These are phyloP conservation scores for Cyrtonyx montezumae DNA, from an alignment of 2,113 vertebrate species.

Conservation along the genomic window DNA sequence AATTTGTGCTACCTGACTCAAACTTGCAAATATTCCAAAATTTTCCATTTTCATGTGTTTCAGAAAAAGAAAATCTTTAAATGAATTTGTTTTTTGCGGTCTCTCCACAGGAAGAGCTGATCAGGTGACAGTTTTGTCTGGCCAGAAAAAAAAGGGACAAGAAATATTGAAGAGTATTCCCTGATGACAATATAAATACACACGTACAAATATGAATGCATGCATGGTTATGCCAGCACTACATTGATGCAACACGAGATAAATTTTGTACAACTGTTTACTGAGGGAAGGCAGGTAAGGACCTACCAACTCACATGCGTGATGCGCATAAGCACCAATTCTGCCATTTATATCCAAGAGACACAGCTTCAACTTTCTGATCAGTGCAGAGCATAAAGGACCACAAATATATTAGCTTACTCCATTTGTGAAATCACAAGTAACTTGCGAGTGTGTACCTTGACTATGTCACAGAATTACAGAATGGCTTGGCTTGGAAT, in stretches of 20 bases:
- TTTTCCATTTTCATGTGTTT: not conserved
- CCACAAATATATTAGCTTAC: not conserved
- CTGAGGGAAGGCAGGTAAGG: not conserved
- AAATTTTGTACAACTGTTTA: not conserved
- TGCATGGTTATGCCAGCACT: accelerated
- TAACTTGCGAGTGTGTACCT: not conserved
- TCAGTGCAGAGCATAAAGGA: not conserved
- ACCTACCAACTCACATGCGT: not conserved
- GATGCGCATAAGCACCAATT: not conserved
- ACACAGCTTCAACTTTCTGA: not conserved
- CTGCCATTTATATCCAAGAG: not conserved
- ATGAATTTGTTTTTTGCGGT: not conserved
- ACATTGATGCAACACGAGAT: accelerated
- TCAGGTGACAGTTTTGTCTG: not conserved
- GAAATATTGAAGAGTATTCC: not conserved
- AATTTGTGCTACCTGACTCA: not conserved
- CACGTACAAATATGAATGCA: not conserved
- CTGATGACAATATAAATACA: not conserved
- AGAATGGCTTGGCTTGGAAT: too few relatives aligned
- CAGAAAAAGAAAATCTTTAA: not conserved
- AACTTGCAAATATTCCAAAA: not conserved
- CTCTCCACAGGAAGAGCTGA: not conserved
- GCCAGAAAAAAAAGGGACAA: not conserved
- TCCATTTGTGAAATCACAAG: not conserved
- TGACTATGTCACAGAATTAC: not conserved